Percentiles rank a stretch among this genome's conserved stretches.
These are phyloP conservation scores for Syndactyla subalaris DNA, from an alignment of 2,797 vertebrate genomes.

Conservation along the genomic window DNA sequence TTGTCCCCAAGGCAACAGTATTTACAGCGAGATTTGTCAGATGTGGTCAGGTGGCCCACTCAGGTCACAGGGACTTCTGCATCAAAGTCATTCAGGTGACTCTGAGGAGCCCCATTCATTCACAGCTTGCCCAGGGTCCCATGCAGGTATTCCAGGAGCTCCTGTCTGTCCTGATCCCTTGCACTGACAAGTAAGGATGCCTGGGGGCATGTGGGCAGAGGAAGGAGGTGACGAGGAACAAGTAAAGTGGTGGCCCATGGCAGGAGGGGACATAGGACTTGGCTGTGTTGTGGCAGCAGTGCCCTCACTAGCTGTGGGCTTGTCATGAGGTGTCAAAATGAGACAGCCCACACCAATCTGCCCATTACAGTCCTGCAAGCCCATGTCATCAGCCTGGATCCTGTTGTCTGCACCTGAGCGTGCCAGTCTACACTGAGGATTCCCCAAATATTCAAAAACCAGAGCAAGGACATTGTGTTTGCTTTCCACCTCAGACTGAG, in stretches of 20 bases:
- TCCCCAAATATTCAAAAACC: neutral
- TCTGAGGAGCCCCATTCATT: neutral
- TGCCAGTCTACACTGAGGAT: neutral
- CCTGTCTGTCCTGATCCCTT: neutral
- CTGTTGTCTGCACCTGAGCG: accelerated
- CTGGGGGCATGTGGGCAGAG: neutral
- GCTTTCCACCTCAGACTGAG: neutral
- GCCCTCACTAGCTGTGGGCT: too few relatives aligned
- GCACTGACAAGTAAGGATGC: neutral
- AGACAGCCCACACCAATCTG: neutral
- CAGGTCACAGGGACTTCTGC: neutral
- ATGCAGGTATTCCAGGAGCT: neutral
- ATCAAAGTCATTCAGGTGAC: neutral
- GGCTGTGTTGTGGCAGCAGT: too few relatives aligned
- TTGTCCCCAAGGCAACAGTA: neutral
- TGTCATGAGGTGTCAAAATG: neutral
- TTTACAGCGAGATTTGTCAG: neutral
- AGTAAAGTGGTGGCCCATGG: neutral
- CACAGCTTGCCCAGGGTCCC: neutral
- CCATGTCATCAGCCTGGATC: neutral
- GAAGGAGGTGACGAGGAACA: neutral
- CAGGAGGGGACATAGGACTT: neutral
- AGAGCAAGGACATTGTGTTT: neutral
- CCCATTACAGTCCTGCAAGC: neutral
- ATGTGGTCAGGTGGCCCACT: neutral